Conservation (phyloP, 2,888 invertebrate genomes). For the Ormyrus rosae region DNA sequence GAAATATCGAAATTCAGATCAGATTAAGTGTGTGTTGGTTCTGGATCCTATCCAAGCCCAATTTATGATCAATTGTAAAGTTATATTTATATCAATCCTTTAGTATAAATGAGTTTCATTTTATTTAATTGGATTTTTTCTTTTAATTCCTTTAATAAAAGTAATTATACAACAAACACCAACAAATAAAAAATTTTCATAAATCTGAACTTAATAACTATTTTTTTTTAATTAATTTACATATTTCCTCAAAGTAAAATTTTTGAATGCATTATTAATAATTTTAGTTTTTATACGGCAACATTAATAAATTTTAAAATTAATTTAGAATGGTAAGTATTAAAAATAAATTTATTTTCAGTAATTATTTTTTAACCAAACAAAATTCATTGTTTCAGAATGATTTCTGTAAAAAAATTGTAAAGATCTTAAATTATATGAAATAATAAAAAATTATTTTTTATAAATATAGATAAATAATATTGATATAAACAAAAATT, state of each 20-base stretch:
- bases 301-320: not conserved
- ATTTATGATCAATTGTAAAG: constrained; percentile 67
- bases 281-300: too few relatives aligned
- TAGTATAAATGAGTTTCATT: constrained; percentile 70
- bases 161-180: constrained; percentile 34
- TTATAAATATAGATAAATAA: too few relatives aligned
- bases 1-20: constrained; percentile 55
- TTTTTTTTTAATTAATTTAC: too few relatives aligned
- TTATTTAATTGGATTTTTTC: constrained; percentile 62
- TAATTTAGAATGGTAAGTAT: not conserved
- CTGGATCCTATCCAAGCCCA: constrained; percentile 63
- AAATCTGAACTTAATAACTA: not conserved
- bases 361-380: too few relatives aligned
- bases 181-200: constrained; percentile 8
- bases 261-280: too few relatives aligned
- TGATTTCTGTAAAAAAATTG: too few relatives aligned
- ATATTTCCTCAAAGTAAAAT: too few relatives aligned
- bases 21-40: constrained; percentile 63
- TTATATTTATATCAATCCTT: constrained; percentile 73
- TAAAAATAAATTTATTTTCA: too few relatives aligned
- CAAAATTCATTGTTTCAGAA: too few relatives aligned
- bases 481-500: not conserved
- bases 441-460: too few relatives aligned
- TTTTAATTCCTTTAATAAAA: constrained; percentile 54
- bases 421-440: too few relatives aligned